Conservation (phyloP, 2,113 vertebrate species). For the Notechis scutatus region DNA sequence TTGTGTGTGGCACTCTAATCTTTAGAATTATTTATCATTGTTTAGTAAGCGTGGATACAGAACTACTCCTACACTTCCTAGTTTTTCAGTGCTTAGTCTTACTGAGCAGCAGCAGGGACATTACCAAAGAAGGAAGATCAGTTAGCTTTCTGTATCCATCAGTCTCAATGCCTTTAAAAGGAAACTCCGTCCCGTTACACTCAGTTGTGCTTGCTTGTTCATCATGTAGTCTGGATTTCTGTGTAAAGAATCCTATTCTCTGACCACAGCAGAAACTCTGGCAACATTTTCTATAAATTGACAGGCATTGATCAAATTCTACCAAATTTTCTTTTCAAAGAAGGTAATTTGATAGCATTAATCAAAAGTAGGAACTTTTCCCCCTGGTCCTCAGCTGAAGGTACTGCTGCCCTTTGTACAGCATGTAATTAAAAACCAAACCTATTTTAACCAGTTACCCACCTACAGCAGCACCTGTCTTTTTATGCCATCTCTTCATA, state of each 20-base stretch:
- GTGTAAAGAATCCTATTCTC: background rate
- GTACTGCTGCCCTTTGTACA: background rate
- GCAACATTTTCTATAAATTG: background rate
- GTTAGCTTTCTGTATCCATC: background rate
- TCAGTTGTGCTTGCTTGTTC: background rate
- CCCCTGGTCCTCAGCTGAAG: background rate
- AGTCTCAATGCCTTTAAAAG: conserved; percentile 23
- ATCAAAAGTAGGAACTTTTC: background rate
- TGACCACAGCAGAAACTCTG: background rate
- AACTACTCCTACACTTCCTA: background rate
- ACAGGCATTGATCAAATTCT: background rate
- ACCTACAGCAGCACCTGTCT: background rate
- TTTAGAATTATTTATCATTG: background rate
- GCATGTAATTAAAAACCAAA: background rate
- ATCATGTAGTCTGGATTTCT: background rate
- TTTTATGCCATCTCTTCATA: background rate
- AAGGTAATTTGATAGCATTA: background rate
- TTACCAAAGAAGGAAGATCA: background rate
- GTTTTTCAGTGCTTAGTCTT: background rate
- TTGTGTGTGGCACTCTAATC: background rate
- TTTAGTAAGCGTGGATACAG: background rate
- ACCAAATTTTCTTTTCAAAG: no score
- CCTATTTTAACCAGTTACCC: background rate
- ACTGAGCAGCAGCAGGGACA: background rate
- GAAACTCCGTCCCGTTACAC: background rate